phyloP scores from a whole-genome alignment of 2,113 vertebrate genomes.

The Nannospalax galili region DNA sequence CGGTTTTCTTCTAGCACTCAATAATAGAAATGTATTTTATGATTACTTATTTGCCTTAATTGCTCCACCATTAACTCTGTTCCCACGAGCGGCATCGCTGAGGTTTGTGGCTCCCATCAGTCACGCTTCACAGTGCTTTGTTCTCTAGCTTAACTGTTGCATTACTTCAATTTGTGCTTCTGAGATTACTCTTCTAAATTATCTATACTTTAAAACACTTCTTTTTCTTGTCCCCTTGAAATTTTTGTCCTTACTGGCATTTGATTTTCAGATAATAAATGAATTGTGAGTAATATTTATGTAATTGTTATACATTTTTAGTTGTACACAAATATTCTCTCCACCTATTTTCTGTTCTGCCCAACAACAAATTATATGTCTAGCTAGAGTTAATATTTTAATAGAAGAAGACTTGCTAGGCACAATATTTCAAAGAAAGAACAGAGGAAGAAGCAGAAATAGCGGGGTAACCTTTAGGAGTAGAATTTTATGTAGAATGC shows the following conservation, averaged over 20 bases:
- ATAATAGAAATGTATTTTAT: not conserved
- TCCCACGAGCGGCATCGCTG: not conserved
- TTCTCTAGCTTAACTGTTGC: not conserved
- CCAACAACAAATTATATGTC: not conserved
- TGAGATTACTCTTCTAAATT: not conserved
- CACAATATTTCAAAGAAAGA: not conserved
- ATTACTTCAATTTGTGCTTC: not conserved
- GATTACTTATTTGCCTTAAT: not conserved
- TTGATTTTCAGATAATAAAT: conserved; percentile 33
- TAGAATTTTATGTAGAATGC: not conserved
- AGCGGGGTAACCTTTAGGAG: not conserved
- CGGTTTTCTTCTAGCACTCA: not conserved
- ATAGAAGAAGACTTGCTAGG: not conserved
- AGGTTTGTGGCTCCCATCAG: not conserved
- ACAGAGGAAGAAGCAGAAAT: not conserved
- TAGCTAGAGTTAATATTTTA: not conserved
- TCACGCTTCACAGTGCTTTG: not conserved
- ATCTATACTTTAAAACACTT: not conserved
- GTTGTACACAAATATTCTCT: not conserved
- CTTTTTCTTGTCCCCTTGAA: not conserved
- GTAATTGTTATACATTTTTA: not conserved
- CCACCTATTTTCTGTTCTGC: not conserved
- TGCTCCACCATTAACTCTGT: not conserved
- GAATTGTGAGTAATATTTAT: not conserved
- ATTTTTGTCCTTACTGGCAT: conserved; percentile 24